Evolutionary conservation across 2,797 vertebrate species (phyloP), one percentile per base, ranked within the genome.

Genomic region (Echiichthys vipera): DNA sequence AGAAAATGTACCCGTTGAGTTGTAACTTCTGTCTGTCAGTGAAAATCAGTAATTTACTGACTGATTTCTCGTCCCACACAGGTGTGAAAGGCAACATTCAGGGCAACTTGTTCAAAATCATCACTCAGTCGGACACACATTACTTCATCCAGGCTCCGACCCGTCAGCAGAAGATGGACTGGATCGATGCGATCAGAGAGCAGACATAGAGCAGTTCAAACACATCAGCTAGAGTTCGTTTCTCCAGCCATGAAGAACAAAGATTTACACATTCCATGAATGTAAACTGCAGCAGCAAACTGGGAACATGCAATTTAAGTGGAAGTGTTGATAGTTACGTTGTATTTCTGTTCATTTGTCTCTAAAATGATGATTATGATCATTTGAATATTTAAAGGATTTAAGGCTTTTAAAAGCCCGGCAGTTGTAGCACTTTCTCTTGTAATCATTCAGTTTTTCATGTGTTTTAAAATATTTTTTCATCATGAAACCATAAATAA

Each of bases 41-140:
- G 0, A 7, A 34, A 15, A 27, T 1, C 51, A 32, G 24, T 27
- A 3, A 30, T 36, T 55, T 3, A 27, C 2, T 65, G 10, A 74
- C 14, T 24, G 0, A 42, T 51, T 11, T 57, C 9, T 71, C 15
- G 47, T 43, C 12, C 46, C 53, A 12, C 8, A 0, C 87, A 98
- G 98, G 97, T 42, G 97, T 98, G 74, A 99, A 97, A 87, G 97
- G 97, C 25, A 98, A 98, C 50, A 93, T 98, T 70, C 97, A 99
- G 81, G 98, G 97, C 74, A 99, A 99, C 84, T 92, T 99, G 74
- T 97, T 99, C 85, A 98, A 98, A 91, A 97, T 99, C 92, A 99
- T 99, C 88, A 99, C 97, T 15, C 96, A 96, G 85, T 92, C 93
- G 2, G 95, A 99, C 83, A 92, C 84, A 36, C 96, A 93, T 81